A percentile compares a stretch with the other conserved stretches of the same genome.
phyloP scores from a whole-genome alignment of 2,888 invertebrate genomes.

The Malthinus flaveolus region DNA sequence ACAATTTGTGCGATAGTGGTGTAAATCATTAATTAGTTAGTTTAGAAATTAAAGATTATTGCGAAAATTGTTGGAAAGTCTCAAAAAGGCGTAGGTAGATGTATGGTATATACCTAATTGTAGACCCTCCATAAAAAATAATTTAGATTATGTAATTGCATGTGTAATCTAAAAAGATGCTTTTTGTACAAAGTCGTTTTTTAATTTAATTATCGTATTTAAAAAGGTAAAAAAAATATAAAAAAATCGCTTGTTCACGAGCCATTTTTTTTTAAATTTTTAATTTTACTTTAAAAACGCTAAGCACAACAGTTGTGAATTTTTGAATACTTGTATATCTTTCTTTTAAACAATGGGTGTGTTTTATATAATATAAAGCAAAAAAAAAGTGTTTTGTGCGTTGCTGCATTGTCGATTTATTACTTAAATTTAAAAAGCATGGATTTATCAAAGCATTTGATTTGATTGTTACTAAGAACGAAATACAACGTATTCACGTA shows the following conservation, averaged over 20 bases:
- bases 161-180: slow-evolving; percentile 52
- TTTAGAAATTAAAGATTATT: slow-evolving; percentile 12
- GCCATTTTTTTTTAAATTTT: slow-evolving; percentile 24
- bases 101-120: slow-evolving; percentile 49
- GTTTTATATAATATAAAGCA: slow-evolving; percentile 30
- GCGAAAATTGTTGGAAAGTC: slow-evolving; percentile 31
- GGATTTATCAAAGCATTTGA: slow-evolving; percentile 44
- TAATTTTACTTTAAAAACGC: slow-evolving; percentile 13
- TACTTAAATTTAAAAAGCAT: slow-evolving; percentile 49
- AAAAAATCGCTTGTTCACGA: slow-evolving; percentile 40
- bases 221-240: slow-evolving; percentile 15
- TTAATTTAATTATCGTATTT: slow-evolving; percentile 32
- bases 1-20: slow-evolving; percentile 29
- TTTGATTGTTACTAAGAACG: slow-evolving; percentile 40
- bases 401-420: slow-evolving; percentile 24
- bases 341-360: slow-evolving; percentile 46
- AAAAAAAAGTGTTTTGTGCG: slow-evolving; percentile 29
- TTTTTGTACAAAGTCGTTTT: slow-evolving; percentile 55
- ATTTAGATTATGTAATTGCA: slow-evolving; percentile 52
- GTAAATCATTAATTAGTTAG: slow-evolving; percentile 29
- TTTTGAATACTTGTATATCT: slow-evolving; percentile 44
- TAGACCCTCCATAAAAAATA: slow-evolving; percentile 53
- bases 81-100: slow-evolving; percentile 48
- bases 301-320: slow-evolving; percentile 26
- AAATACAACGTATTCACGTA: slow-evolving; percentile 42